phyloP scores from a whole-genome alignment of 2,888 invertebrate species.

The Coelopa pilipes region DNA sequence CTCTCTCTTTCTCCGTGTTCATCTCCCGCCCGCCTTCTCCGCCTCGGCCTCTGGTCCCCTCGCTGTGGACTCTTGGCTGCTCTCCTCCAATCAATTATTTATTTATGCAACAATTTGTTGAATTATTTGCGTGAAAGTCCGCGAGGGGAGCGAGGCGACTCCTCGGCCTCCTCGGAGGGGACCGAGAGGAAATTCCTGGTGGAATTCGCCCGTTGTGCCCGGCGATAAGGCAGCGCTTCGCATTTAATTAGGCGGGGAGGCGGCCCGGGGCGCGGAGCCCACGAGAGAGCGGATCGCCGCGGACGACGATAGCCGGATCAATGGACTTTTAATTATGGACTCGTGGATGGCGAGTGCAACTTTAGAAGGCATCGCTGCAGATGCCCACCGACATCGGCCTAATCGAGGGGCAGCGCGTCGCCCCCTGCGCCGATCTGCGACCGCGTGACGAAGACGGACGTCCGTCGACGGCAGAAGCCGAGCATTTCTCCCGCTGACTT shows the following conservation, averaged over 20 bases:
- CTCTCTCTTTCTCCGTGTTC: too few relatives aligned
- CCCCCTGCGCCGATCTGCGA: neutral
- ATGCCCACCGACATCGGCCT: neutral
- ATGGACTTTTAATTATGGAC: constrained; percentile 34
- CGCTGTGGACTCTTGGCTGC: too few relatives aligned
- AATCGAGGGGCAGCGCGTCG: too few relatives aligned
- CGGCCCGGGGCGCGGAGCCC: neutral
- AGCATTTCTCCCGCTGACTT: too few relatives aligned
- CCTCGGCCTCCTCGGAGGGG: neutral
- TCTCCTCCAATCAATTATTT: constrained; percentile 34
- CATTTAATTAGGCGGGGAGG: constrained; percentile 26
- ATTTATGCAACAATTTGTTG: constrained; percentile 39
- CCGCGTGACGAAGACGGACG: neutral
- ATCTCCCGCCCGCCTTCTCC: too few relatives aligned
- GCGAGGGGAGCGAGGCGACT: neutral
- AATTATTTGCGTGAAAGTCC: constrained; percentile 37
- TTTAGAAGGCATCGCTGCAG: neutral
- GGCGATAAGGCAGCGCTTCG: constrained; percentile 2
- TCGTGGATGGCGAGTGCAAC: constrained; percentile 14
- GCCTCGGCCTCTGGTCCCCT: too few relatives aligned
- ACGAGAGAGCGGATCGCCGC: neutral
- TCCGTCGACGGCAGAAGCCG: too few relatives aligned
- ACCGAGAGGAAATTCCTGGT: constrained; percentile 31
- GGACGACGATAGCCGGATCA: constrained; percentile 15
- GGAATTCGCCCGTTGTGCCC: constrained; percentile 17